These are phyloP conservation scores for Molorchus minor DNA, from an alignment of 2,888 invertebrate species.

Conservation along the genomic window DNA sequence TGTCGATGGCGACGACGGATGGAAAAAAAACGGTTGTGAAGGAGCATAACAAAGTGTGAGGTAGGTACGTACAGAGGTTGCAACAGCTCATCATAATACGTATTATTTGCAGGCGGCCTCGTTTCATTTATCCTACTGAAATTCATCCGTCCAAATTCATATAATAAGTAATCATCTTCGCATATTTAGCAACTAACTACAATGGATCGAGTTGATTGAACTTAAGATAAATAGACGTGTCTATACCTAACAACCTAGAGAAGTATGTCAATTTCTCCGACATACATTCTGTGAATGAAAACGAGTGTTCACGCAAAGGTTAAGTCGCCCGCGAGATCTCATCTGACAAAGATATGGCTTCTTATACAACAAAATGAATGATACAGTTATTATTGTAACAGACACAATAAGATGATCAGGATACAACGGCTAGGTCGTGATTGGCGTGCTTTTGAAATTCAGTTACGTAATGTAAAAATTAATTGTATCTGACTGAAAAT, in stretches of 20 bases:
- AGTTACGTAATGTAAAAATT: neutral
- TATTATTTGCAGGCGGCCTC: no score
- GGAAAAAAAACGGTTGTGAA: no score
- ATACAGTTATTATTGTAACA: neutral
- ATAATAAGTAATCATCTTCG: neutral
- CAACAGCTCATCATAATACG: no score
- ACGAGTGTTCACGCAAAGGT: neutral
- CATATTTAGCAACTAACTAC: neutral
- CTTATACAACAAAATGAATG: constrained; percentile 1
- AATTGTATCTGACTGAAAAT: no score
- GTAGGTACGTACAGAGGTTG: no score
- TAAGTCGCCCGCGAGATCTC: neutral
- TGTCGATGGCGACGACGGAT: no score
- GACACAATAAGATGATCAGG: no score
- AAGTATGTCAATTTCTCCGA: constrained; percentile 1
- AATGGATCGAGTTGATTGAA: constrained; percentile 1
- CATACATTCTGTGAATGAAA: neutral
- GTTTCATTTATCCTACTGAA: neutral
- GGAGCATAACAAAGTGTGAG: no score
- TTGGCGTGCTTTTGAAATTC: no score
- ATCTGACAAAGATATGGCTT: neutral
- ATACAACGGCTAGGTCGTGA: no score
- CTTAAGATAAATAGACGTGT: neutral
- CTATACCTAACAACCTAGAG: neutral
- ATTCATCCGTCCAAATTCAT: neutral